These are phyloP conservation scores for Siphonodentalium dalli DNA, from an alignment of 2,888 invertebrate species.

Conservation along the genomic window DNA sequence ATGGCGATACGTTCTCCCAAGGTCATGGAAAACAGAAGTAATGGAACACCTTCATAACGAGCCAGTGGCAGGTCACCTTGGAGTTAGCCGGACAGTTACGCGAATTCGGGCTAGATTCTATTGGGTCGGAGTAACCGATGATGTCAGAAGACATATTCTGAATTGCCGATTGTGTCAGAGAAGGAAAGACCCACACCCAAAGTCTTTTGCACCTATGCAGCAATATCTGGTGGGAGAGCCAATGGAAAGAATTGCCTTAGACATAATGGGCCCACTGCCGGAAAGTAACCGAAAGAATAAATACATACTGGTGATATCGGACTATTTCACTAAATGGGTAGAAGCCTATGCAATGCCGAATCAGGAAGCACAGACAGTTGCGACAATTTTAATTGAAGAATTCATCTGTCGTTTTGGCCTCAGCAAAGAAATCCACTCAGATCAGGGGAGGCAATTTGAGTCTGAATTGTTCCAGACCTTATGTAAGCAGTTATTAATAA, in stretches of 20 bases:
- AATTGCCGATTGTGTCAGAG: conserved; percentile 2
- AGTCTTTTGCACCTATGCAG: not conserved
- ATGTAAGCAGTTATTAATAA: not conserved
- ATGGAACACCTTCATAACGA: conserved; percentile 4
- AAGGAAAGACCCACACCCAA: not conserved
- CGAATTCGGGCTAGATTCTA: conserved; percentile 14
- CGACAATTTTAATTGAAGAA: conserved; percentile 3
- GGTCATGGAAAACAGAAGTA: not conserved
- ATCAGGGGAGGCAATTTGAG: conserved; percentile 19
- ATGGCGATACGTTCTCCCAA: conserved; percentile 4
- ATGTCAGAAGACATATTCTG: conserved; percentile 10
- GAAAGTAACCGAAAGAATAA: not conserved
- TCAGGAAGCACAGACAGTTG: conserved; percentile 4
- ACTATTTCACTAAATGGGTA: conserved; percentile 17
- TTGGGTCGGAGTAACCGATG: conserved; percentile 12
- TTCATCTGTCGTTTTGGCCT: conserved; percentile 13
- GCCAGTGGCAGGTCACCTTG: conserved; percentile 14
- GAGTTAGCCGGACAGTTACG: conserved; percentile 7
- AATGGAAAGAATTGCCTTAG: conserved; percentile 20
- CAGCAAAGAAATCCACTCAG: conserved; percentile 6
- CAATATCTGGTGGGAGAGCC: conserved; percentile 10
- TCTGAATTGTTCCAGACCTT: conserved; percentile 7
- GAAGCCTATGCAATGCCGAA: conserved; percentile 13
- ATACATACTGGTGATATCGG: conserved; percentile 15
- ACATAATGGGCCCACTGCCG: conserved; percentile 22